Evolutionary conservation across 2,888 invertebrate species (phyloP).

Genomic region (Xestoiulus laeticollis): DNA sequence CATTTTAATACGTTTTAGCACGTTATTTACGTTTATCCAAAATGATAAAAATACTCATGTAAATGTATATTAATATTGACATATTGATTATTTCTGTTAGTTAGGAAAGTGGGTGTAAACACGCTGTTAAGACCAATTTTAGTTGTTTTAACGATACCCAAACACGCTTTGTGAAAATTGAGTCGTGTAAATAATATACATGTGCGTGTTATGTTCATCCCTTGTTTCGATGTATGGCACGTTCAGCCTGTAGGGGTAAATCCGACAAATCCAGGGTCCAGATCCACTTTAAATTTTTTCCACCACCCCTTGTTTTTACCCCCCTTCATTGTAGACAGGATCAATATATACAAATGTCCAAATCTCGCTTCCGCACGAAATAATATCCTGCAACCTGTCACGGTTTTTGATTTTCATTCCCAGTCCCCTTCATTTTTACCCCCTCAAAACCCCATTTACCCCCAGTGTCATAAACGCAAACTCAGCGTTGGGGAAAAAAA

Average conservation of each 20-base stretch:
- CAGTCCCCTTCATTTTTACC: neutral
- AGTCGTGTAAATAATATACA: neutral
- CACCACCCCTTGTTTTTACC: neutral
- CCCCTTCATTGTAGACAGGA: neutral
- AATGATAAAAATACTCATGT: too few relatives aligned
- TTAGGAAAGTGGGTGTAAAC: too few relatives aligned
- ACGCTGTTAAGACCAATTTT: neutral
- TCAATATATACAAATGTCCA: slow-evolving; percentile 35
- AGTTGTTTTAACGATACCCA: neutral
- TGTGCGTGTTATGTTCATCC: too few relatives aligned
- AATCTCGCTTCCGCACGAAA: slow-evolving; percentile 41
- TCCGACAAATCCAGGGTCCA: neutral
- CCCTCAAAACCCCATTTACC: neutral
- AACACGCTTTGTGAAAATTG: neutral
- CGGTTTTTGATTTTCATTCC: neutral
- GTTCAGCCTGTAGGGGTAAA: neutral
- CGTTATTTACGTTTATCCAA: too few relatives aligned
- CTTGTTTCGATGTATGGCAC: neutral
- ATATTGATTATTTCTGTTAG: too few relatives aligned
- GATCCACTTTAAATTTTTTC: neutral
- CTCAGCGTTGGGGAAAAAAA: neutral
- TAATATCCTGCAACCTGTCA: slow-evolving; percentile 40
- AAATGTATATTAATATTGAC: too few relatives aligned
- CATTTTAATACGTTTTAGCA: too few relatives aligned
- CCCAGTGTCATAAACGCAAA: neutral